phyloP scores from a whole-genome alignment of 2,888 invertebrate genomes.

The Latheticus oryzae region DNA sequence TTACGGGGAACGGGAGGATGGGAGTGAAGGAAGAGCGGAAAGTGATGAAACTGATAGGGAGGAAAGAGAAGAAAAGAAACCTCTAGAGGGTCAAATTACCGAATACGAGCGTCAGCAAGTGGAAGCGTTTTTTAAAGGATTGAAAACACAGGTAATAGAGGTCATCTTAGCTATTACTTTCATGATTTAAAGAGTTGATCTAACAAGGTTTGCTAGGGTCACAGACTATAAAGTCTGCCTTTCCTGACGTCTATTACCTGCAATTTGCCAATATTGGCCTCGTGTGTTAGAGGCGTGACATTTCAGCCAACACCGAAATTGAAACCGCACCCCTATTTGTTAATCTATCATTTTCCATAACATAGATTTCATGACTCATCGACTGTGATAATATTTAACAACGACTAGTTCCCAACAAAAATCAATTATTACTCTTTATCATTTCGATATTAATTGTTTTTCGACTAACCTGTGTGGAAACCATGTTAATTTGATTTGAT shows the following conservation, averaged over 20 bases:
- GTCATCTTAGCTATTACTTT: too few species aligned
- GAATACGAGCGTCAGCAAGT: conserved; percentile 76
- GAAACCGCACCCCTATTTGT: conserved; percentile 45
- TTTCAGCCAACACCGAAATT: conserved; percentile 5
- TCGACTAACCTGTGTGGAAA: conserved; percentile 10
- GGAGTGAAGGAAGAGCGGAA: conserved; percentile 69
- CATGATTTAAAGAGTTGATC: too few species aligned
- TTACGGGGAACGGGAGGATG: conserved; percentile 67
- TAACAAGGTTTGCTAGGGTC: conserved; percentile 3
- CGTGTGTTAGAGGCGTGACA: conserved; percentile 1
- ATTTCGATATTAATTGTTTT: not conserved
- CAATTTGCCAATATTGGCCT: conserved; percentile 18
- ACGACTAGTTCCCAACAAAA: conserved; percentile 8
- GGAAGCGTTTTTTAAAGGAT: conserved; percentile 79
- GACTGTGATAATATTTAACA: conserved; percentile 30
- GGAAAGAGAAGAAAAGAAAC: conserved; percentile 60
- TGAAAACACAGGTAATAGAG: conserved; percentile 82
- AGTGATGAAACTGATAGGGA: conserved; percentile 65
- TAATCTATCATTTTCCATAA: conserved; percentile 41
- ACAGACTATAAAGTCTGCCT: not conserved
- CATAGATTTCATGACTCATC: conserved; percentile 26
- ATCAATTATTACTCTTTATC: conserved; percentile 7
- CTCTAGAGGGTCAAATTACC: conserved; percentile 68
- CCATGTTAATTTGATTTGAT: conserved; percentile 18
- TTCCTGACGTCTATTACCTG: not conserved